phyloP scores from a whole-genome alignment of 2,797 vertebrate species.

The Hirundo rustica region DNA sequence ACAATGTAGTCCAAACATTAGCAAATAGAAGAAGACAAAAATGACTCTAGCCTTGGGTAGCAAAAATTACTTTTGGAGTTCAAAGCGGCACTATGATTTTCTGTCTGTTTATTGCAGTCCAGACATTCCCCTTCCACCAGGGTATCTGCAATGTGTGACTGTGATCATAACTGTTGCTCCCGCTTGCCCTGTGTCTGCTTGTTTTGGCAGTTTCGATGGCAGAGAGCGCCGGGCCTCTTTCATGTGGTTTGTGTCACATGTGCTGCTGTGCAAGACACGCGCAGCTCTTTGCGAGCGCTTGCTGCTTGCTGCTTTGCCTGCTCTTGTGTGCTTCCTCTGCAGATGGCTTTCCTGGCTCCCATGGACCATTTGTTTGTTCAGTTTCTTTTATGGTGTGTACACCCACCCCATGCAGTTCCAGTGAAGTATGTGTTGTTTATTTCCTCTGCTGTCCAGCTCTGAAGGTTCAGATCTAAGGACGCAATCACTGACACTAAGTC shows the following conservation, averaged over 20 bases:
- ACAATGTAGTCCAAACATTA: not conserved
- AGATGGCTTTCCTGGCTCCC: conserved; percentile 45
- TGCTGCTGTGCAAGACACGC: conserved; percentile 24
- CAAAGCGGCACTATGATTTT: not conserved
- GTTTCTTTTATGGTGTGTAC: conserved; percentile 38
- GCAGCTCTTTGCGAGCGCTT: not conserved
- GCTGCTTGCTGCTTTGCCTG: not conserved
- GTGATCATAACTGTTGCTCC: not conserved
- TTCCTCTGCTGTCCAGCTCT: conserved; percentile 8
- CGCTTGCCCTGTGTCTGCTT: not conserved
- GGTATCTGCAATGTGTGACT: not conserved
- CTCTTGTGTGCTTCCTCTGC: conserved; percentile 13
- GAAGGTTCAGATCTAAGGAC: not conserved
- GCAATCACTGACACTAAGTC: not conserved
- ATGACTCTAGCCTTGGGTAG: not conserved
- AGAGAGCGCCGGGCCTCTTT: not conserved
- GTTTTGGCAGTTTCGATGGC: conserved; percentile 29
- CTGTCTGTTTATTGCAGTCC: not conserved
- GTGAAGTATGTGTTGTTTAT: conserved; percentile 13
- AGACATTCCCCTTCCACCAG: not conserved
- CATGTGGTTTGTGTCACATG: conserved; percentile 52
- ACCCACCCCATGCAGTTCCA: conserved; percentile 29
- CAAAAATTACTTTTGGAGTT: not conserved
- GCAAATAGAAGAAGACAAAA: not conserved
- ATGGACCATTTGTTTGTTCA: conserved; percentile 32